Evolutionary conservation across 2,888 invertebrate species (phyloP).

Genomic region (Lordiphosa andalusiaca): DNA sequence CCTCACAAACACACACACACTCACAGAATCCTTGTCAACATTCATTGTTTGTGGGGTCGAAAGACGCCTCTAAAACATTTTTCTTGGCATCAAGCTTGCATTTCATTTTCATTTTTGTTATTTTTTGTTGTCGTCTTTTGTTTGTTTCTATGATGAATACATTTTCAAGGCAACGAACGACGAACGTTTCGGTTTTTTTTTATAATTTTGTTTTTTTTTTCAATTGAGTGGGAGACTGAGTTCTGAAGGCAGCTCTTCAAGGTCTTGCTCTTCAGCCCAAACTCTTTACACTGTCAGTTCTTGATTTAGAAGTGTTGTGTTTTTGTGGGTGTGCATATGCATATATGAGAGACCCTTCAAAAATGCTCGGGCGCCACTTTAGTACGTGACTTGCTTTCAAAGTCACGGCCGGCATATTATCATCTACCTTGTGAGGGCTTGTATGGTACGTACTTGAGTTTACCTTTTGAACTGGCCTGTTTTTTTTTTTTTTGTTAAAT

Average conservation of each 20-base stretch:
- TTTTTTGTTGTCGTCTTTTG: constrained; percentile 13
- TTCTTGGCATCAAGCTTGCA: constrained; percentile 25
- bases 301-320: constrained; percentile 8
- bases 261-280: constrained; percentile 42
- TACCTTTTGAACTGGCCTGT: constrained; percentile 3
- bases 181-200: constrained; percentile 23
- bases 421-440: constrained; percentile 2
- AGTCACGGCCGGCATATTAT: constrained; percentile 7
- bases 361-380: constrained; percentile 20
- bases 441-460: constrained; percentile 6
- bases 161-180: constrained; percentile 41
- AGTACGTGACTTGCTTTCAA: constrained; percentile 38
- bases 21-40: constrained; percentile 25
- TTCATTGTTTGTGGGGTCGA: constrained; percentile 21
- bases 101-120: constrained; percentile 21
- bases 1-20: too few species aligned
- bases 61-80: constrained; percentile 20
- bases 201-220: constrained; percentile 26
- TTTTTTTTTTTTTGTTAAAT: constrained; percentile 60
- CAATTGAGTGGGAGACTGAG: constrained; percentile 45
- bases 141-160: constrained; percentile 35
- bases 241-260: constrained; percentile 33
- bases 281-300: constrained; percentile 24
- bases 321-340: background rate
- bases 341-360: constrained; percentile 6